Evolutionary conservation across 2,888 invertebrate species (phyloP).

Genomic region (Scelioninae gen. 2): DNA sequence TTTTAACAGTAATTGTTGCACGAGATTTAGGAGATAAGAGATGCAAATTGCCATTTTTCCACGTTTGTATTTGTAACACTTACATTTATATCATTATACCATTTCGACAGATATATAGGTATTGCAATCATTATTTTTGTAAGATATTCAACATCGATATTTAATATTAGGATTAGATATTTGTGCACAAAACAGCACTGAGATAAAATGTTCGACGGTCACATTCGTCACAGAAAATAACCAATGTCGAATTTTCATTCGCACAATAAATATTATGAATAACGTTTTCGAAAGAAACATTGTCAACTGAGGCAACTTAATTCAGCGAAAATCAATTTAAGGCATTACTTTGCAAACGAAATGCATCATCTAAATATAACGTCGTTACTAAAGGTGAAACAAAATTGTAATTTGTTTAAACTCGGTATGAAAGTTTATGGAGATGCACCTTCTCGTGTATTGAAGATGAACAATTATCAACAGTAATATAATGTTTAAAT

Average conservation of each 20-base stretch:
- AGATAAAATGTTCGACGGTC: constrained; percentile 15
- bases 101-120: constrained; percentile 39
- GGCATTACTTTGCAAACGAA: no score
- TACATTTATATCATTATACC: constrained; percentile 41
- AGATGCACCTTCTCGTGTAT: no score
- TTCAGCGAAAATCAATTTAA: no score
- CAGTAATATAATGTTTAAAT: no score
- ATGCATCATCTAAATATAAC: no score
- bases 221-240: constrained; percentile 4
- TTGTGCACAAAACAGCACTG: constrained; percentile 26
- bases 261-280: no score
- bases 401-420: no score
- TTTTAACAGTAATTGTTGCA: constrained; percentile 45
- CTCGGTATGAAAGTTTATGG: no score
- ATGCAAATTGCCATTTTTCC: constrained; percentile 31
- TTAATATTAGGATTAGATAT: constrained; percentile 39
- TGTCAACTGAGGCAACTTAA: no score
- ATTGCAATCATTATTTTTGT: constrained; percentile 36
- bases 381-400: no score
- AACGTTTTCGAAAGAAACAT: no score
- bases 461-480: no score
- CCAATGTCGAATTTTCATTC: constrained; percentile 27
- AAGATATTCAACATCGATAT: constrained; percentile 49
- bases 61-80: constrained; percentile 47
- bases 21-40: constrained; percentile 49